Conservation (phyloP, 2,888 invertebrate species). For the Nymphalis c-album region DNA sequence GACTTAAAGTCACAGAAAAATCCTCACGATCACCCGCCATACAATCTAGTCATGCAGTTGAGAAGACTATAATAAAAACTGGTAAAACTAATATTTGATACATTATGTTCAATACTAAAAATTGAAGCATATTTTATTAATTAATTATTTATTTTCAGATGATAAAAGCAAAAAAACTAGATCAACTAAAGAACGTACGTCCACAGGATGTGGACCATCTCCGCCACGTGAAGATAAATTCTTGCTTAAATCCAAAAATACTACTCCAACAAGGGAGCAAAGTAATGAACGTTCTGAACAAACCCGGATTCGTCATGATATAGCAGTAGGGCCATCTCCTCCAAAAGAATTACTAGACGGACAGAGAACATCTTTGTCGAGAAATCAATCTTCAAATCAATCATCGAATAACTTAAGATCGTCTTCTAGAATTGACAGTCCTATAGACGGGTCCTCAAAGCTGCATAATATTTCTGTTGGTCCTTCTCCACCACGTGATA, state of each 20-base stretch:
- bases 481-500: slow-evolving; percentile 65
- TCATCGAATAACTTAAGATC: slow-evolving; percentile 25
- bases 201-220: slow-evolving; percentile 84
- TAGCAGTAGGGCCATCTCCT: slow-evolving; percentile 71
- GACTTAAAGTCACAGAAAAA: slow-evolving; percentile 45
- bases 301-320: slow-evolving; percentile 55
- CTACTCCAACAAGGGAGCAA: slow-evolving; percentile 79
- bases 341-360: slow-evolving; percentile 55
- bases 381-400: slow-evolving; percentile 21
- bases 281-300: slow-evolving; percentile 42
- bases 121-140: not conserved
- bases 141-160: slow-evolving; percentile 30
- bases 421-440: slow-evolving; percentile 44
- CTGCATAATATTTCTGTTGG: slow-evolving; percentile 66
- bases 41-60: slow-evolving; percentile 32
- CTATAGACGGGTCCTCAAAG: slow-evolving; percentile 40
- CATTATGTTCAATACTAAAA: not conserved
- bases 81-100: slow-evolving; percentile 75
- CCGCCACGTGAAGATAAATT: slow-evolving; percentile 75
- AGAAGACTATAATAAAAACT: slow-evolving; percentile 67
- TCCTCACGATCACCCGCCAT: slow-evolving; percentile 35
- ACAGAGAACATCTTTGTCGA: slow-evolving; percentile 31
- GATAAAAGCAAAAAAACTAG: slow-evolving; percentile 27
- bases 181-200: slow-evolving; percentile 44
- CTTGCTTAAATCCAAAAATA: slow-evolving; percentile 49